Percentiles rank a stretch among this genome's conserved stretches.
Evolutionary conservation across 2,797 vertebrate species (phyloP).

Genomic region (Nyctalus aviator): DNA sequence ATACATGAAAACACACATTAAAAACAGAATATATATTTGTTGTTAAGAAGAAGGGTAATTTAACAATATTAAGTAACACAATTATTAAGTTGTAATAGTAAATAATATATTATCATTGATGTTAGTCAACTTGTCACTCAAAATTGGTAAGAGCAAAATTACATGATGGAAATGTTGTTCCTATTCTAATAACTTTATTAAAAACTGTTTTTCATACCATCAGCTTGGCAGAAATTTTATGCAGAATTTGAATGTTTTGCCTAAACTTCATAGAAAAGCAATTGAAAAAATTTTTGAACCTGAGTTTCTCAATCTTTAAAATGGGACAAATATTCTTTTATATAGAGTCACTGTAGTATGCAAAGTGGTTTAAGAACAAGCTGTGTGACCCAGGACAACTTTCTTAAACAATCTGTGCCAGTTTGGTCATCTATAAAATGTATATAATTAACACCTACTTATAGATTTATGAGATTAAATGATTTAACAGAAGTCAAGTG

Average conservation of each 20-base stretch:
- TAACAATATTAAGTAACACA: neutral
- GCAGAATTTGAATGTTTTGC: neutral
- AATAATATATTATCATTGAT: neutral
- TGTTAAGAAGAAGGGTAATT: neutral
- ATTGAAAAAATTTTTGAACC: neutral
- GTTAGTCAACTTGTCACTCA: neutral
- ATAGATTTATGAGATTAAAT: neutral
- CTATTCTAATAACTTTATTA: neutral
- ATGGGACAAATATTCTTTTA: neutral
- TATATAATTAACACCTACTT: neutral
- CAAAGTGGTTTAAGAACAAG: neutral
- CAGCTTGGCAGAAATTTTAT: neutral
- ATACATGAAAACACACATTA: neutral
- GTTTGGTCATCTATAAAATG: neutral
- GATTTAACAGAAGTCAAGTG: neutral
- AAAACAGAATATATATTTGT: neutral
- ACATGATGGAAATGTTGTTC: neutral
- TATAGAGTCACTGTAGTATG: neutral
- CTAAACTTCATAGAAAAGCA: neutral
- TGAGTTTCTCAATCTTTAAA: conserved; percentile 13
- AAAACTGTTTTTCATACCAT: neutral
- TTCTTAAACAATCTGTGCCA: neutral
- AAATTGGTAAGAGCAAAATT: neutral
- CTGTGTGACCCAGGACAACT: neutral
- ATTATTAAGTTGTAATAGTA: conserved; percentile 6